phyloP scores from a whole-genome alignment of 2,113 vertebrate genomes.

The Cryptotis parvus region DNA sequence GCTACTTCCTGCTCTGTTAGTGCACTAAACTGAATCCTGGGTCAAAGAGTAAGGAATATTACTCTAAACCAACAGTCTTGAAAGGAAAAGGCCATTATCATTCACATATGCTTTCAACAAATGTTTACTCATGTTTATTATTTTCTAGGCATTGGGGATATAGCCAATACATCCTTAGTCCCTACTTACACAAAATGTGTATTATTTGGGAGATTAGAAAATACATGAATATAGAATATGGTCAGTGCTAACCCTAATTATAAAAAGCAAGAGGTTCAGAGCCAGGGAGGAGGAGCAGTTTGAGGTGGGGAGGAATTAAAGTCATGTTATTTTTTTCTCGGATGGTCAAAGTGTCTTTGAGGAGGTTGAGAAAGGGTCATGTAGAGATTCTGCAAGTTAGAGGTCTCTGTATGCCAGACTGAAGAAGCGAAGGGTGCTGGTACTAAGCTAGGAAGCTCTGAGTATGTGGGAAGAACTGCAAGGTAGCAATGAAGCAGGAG shows the following conservation, averaged over 20 bases:
- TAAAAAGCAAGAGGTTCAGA: background rate
- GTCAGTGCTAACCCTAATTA: background rate
- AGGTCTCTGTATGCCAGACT: background rate
- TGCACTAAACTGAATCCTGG: background rate
- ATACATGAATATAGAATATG: background rate
- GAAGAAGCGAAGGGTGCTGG: background rate
- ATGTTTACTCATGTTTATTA: background rate
- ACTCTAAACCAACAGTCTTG: background rate
- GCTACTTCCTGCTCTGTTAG: background rate
- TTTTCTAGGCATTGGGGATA: background rate
- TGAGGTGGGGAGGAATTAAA: too few relatives aligned
- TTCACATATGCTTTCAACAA: background rate
- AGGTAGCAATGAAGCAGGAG: background rate
- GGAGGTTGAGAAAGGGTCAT: background rate
- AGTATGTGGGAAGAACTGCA: rapidly evolving
- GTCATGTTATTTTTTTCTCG: background rate
- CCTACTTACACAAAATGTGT: background rate
- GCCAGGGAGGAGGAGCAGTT: background rate
- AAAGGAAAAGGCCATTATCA: background rate
- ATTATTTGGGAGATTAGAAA: background rate
- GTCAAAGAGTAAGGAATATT: background rate
- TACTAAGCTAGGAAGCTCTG: background rate
- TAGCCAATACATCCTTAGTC: background rate
- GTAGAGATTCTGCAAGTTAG: background rate
- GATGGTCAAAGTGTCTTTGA: background rate